phyloP scores from a whole-genome alignment of 2,888 invertebrate genomes.

The Papilio demoleus region DNA sequence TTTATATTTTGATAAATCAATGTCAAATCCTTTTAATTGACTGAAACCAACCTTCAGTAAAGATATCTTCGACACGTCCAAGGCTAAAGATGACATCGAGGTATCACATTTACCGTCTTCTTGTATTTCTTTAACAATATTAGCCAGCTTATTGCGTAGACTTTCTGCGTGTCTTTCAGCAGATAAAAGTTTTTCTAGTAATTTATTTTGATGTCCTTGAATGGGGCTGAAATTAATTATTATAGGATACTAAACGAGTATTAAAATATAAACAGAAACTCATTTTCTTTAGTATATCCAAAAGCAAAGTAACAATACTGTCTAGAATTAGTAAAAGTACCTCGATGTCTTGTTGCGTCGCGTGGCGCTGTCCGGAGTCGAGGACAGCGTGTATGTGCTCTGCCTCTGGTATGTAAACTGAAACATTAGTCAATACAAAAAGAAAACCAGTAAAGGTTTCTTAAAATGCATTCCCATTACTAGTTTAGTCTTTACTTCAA shows the following conservation, averaged over 20 bases:
- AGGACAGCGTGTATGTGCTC: constrained; percentile 70
- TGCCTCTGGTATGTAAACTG: constrained; percentile 62
- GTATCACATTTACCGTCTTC: constrained; percentile 65
- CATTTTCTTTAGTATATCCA: too few relatives aligned
- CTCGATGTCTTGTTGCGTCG: constrained; percentile 74
- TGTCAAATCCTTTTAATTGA: too few relatives aligned
- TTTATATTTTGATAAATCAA: too few relatives aligned
- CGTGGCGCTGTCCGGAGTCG: constrained; percentile 60
- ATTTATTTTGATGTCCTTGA: constrained; percentile 51
- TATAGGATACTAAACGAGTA: not conserved
- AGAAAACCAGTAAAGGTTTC: not conserved
- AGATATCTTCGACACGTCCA: constrained; percentile 79
- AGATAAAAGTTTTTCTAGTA: constrained; percentile 62
- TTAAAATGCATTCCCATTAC: not conserved
- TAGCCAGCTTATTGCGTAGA: constrained; percentile 58
- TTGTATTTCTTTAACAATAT: constrained; percentile 59
- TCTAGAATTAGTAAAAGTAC: constrained; percentile 49
- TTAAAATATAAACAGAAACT: too few relatives aligned
- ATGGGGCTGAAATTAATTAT: constrained; percentile 67
- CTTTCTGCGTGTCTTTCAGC: constrained; percentile 67
- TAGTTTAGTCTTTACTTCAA: too few relatives aligned
- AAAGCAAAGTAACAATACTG: too few relatives aligned
- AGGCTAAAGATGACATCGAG: constrained; percentile 65
- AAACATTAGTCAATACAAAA: constrained; percentile 28
- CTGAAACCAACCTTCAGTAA: constrained; percentile 65